Conservation (phyloP, 2,797 vertebrate species). For the Arctocebus calabarensis region DNA sequence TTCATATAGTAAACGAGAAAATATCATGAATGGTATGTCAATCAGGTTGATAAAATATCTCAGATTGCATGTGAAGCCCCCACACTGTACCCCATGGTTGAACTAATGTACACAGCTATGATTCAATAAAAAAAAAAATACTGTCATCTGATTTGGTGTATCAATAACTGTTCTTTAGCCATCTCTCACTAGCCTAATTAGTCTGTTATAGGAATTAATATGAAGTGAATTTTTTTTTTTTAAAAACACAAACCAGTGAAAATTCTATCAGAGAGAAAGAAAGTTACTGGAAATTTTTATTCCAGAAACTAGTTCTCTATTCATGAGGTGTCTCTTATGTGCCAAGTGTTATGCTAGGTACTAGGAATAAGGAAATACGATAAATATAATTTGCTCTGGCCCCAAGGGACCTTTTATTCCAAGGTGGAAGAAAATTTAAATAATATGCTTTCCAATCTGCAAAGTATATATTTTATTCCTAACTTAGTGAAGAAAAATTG, state of each 20-base stretch:
- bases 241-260: not conserved
- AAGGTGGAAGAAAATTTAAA: not conserved
- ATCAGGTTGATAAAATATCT: too few species aligned
- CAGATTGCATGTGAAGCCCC: too few species aligned
- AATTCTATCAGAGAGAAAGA: not conserved
- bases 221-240: not conserved
- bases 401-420: not conserved
- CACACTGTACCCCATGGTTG: too few species aligned
- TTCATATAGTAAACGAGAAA: too few species aligned
- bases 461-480: not conserved
- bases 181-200: not conserved
- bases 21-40: too few species aligned
- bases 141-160: not conserved
- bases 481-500: not conserved
- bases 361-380: not conserved
- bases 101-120: too few species aligned
- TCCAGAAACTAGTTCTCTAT: not conserved
- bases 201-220: not conserved
- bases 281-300: not conserved
- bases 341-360: not conserved
- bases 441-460: not conserved
- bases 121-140: too few species aligned
- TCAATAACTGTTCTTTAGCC: not conserved
- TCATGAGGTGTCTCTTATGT: not conserved
- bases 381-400: not conserved